Base-by-base conservation (phyloP, 2,797 vertebrate genomes). In the Acanthis flammea region DNA sequence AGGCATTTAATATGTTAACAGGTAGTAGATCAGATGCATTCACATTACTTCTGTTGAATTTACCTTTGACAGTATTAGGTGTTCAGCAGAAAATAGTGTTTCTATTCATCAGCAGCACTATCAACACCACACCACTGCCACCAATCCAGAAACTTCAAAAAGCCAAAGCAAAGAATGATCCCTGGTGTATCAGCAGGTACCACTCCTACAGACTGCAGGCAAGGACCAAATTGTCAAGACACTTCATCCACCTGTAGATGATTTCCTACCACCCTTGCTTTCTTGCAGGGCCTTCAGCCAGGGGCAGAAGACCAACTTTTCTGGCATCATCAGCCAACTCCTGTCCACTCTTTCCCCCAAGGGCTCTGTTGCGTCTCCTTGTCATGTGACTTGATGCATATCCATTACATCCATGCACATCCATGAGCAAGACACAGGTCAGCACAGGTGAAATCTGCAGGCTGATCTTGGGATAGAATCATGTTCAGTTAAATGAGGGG, bases 11-110 rank as follows among this genome's bases (percentile, higher is more conserved):
- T 66, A 28, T 77, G 81, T 82, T 65, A 96, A 93, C 51, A 85
- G 79, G 63, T 81, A 92, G 75, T 35, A 91, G 13, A 91, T 41
- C 74, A 90, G 85, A 88, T 83, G 62, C 53, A 94, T 67, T 93
- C 80, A 80, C 21, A 41, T 61, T 88, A 85, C 50, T 92, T 88
- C 75, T 63, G 42, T 79, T 85, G 62, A 95, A 82, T 33, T 93
- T 72, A 33, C 14, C 47, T 92, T 82, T 92, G 67, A 73, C 39
- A 48, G 28, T 68, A 45, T 78, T 48, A 83, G 10, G 13, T 54
- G 39, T 68, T 88, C 76, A 75, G 23, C 27, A 93, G 79, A 67
- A 86, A 62, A 25, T 2, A 18, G 5, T 51, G 31, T 39, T 77
- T 58, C 8, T 23, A 8, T 84, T 33, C 33, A 53, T 42, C 77